Evolutionary conservation across 2,888 invertebrate species (phyloP).

Genomic region (Drepanosiphum platanoidis): DNA sequence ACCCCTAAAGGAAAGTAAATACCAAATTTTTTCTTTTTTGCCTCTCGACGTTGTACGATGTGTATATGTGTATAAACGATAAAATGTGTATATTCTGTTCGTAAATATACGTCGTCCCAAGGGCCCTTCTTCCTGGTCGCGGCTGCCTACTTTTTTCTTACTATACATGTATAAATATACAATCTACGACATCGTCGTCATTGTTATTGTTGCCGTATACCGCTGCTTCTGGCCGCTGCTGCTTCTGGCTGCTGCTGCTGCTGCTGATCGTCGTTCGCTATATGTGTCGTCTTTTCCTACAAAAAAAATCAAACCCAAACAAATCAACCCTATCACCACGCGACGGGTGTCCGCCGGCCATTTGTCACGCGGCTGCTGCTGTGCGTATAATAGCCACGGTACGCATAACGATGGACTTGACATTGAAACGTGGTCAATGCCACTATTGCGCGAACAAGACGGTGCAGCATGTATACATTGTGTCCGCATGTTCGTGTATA

Average conservation of each 20-base stretch:
- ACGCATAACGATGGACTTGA: not conserved
- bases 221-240: not conserved
- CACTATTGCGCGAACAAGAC: not conserved
- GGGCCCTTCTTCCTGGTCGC: slow-evolving; percentile 49
- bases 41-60: not conserved
- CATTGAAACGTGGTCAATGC: slow-evolving; percentile 58
- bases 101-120: slow-evolving; percentile 31
- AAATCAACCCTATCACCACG: slow-evolving; percentile 46
- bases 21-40: slow-evolving; percentile 25
- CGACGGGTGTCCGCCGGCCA: slow-evolving; percentile 27
- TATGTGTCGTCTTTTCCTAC: not conserved
- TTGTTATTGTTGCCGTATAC: slow-evolving; percentile 8
- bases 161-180: not conserved
- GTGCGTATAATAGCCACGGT: not conserved
- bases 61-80: not conserved
- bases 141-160: slow-evolving; percentile 11
- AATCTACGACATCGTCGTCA: not conserved
- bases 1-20: slow-evolving; percentile 56
- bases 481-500: not conserved
- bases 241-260: not conserved
- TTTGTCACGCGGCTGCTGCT: slow-evolving; percentile 33
- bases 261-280: not conserved
- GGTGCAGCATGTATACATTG: not conserved
- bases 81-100: not conserved
- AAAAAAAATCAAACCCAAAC: slow-evolving; percentile 31